Evolutionary conservation across 1,140 invertebrate species (phyloP), one percentile per base, ranked within the genome.

Genomic region (Brachionus angularis): DNA sequence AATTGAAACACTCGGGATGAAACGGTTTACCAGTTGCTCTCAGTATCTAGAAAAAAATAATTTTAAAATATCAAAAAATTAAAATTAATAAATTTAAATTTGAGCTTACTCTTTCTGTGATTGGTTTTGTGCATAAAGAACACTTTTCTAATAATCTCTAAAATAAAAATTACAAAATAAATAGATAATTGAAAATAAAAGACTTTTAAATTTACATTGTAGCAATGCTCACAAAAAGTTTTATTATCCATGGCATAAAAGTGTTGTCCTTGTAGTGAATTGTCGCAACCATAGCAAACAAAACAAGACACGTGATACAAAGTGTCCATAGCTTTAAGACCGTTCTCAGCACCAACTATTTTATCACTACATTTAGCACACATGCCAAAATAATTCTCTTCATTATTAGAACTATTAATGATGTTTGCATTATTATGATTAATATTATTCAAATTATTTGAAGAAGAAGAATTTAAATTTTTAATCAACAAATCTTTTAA

Each of bases 21-120:
- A 97, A 99, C 0, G 95, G 93, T 81, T 97, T 96, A 4, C 96
- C 95, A 44, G 94, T 96, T 0, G 95, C 95, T 77, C 93, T 83
- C 36, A 98, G 82, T 80, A 98, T 96, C 77, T 95, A 83, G 75
- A 75, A 76, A 2, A 74, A 70, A 69, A 33, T 36, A 1, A 70
- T 5, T 14, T 14, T 5, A 39, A 8, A 5, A 73, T 21, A 69
- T 27, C 10, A 39, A 39, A 12, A 25, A 58, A 23, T 14, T 58
- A 14, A 14, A 23, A 18, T 71, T 21, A 21, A 53, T 39, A 18
- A 71, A 5, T n/a, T 18, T 36, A n/a, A 5, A 27, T 7, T n/a
- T n/a, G 5, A 8, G 77, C 80, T 78, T 74, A 83, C 82, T 62
- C 82, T 77, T 52, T 98, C 92, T 62, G 95, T 84, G 76, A 98